Conservation (phyloP, 2,113 vertebrate species). For the Nothocercus nigrocapillus region DNA sequence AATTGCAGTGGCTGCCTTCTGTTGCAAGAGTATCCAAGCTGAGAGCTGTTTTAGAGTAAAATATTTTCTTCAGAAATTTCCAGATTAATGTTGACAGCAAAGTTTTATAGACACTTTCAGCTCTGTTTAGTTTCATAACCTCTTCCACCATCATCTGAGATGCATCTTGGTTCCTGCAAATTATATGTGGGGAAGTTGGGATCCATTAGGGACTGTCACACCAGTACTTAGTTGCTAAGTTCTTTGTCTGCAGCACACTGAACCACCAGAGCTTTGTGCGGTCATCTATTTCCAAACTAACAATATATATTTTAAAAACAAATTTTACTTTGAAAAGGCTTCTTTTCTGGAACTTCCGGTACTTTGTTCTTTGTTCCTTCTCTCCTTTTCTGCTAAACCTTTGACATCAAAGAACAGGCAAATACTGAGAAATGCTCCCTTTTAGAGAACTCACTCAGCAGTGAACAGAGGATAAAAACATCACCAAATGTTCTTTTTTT, state of each 20-base stretch:
- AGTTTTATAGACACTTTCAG: background rate
- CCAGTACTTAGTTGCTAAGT: background rate
- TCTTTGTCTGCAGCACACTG: background rate
- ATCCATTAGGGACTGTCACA: background rate
- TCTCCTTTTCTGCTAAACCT: conserved; percentile 29
- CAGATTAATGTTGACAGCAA: background rate
- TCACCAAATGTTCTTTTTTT: conserved; percentile 24
- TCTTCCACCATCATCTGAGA: background rate
- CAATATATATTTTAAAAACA: background rate
- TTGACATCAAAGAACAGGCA: conserved; percentile 49
- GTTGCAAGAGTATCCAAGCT: background rate
- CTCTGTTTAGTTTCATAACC: background rate
- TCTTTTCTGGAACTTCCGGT: conserved; percentile 7
- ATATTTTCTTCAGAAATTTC: background rate
- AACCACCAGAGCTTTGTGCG: background rate
- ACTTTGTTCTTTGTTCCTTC: conserved; percentile 31
- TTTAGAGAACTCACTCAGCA: conserved; percentile 24
- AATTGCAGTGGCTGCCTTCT: background rate
- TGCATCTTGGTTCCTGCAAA: background rate
- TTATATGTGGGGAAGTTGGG: background rate
- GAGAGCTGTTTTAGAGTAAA: background rate
- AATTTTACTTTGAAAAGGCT: background rate
- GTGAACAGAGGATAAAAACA: background rate
- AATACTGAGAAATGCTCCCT: conserved; percentile 22
- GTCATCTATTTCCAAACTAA: background rate